Conservation (phyloP, 2,797 vertebrate genomes). For the Erpetoichthys calabaricus region DNA sequence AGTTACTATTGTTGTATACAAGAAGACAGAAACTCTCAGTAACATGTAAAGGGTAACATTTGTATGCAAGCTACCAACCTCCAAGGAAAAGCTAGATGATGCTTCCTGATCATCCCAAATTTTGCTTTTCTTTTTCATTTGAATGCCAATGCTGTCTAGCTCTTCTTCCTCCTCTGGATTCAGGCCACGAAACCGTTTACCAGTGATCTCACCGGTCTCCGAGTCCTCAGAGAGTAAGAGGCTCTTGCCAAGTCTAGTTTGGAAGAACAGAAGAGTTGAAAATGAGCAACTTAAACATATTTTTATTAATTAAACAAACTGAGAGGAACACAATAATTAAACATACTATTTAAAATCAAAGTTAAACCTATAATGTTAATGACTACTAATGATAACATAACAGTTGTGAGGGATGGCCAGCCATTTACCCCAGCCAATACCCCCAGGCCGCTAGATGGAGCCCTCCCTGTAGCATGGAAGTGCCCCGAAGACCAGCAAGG, state of each 20-base stretch:
- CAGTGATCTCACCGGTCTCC: conserved; percentile 68
- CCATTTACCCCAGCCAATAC: no score
- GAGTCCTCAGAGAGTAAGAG: conserved; percentile 77
- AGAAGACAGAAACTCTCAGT: no score
- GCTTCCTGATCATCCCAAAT: conserved; percentile 69
- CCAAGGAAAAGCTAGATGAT: conserved; percentile 56
- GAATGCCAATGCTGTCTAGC: conserved; percentile 42
- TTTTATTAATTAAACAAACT: no score
- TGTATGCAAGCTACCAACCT: conserved; percentile 49
- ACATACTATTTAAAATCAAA: not conserved
- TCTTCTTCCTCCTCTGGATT: conserved; percentile 63
- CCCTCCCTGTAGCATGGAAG: no score
- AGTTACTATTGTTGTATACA: no score
- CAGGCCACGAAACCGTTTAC: conserved; percentile 64
- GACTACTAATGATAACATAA: not conserved
- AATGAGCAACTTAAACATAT: no score
- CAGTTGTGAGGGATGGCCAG: no score
- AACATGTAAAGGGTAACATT: no score
- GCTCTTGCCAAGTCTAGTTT: conserved; percentile 57
- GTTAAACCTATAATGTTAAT: conserved; percentile 16
- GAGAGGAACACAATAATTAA: not conserved
- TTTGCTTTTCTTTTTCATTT: conserved; percentile 59
- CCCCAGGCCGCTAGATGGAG: no score
- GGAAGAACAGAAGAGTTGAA: no score
- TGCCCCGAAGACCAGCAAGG: no score